These are phyloP conservation scores for Ferrisia virgata DNA, from an alignment of 2,888 invertebrate species.

Conservation along the genomic window DNA sequence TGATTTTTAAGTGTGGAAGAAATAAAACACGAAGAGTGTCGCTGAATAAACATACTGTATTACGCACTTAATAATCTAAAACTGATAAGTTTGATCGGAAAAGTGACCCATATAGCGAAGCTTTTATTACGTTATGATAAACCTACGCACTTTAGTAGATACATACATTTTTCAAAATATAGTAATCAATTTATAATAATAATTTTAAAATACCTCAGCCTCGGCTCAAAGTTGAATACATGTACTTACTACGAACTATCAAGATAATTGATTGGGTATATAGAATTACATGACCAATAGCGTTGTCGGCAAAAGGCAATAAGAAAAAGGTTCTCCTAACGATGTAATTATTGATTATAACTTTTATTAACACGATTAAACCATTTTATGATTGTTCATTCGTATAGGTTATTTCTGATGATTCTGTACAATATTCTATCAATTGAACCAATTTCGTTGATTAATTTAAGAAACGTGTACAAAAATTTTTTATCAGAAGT, in stretches of 20 bases:
- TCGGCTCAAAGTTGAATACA: too few species aligned
- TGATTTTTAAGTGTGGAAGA: not conserved
- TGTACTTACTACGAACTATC: not conserved
- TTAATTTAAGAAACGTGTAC: not conserved
- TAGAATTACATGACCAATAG: constrained; percentile 1
- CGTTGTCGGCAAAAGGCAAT: not conserved
- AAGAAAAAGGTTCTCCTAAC: not conserved
- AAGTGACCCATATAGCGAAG: not conserved
- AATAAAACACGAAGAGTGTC: not conserved
- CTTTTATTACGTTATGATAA: not conserved
- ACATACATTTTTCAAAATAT: not conserved
- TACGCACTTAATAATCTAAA: not conserved
- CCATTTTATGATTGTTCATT: not conserved
- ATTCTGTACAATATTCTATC: not conserved
- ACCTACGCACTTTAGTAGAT: not conserved
- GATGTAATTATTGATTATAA: constrained; percentile 8
- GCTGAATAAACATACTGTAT: not conserved
- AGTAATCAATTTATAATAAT: not conserved
- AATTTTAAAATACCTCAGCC: not conserved
- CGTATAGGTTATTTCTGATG: not conserved
- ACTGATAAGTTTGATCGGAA: not conserved
- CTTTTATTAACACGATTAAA: constrained; percentile 1
- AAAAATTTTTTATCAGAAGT: not conserved
- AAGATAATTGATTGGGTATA: constrained; percentile 1
- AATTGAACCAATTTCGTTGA: not conserved